Conservation (phyloP, 1,140 invertebrate species). For the Magallana angulata region DNA sequence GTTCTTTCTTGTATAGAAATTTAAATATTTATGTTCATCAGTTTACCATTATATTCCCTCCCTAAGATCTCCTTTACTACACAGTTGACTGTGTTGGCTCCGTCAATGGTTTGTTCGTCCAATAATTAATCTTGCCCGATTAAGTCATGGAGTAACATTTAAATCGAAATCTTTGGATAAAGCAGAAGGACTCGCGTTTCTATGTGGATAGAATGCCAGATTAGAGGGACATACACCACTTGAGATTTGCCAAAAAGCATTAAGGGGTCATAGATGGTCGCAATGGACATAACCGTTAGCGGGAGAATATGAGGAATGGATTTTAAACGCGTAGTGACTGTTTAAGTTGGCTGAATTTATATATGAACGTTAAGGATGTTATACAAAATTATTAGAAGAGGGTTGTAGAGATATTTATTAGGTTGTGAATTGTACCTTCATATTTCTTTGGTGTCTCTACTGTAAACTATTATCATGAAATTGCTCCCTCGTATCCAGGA, state of each 20-base stretch:
- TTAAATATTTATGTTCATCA: conserved; percentile 32
- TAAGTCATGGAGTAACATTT: conserved; percentile 29
- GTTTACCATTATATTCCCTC: not conserved
- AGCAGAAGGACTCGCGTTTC: not conserved
- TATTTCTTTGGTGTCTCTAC: too few species aligned
- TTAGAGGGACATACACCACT: conserved; percentile 20
- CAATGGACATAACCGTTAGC: too few species aligned
- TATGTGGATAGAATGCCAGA: not conserved
- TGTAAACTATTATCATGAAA: not conserved
- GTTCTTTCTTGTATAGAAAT: conserved; percentile 17
- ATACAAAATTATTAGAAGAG: too few species aligned
- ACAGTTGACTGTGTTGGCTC: not conserved
- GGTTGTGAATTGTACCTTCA: too few species aligned
- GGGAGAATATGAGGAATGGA: too few species aligned
- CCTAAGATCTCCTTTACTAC: not conserved
- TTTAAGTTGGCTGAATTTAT: too few species aligned
- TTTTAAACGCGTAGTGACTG: too few species aligned
- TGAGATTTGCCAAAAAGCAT: not conserved
- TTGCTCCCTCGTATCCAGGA: not conserved
- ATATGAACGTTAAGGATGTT: too few species aligned
- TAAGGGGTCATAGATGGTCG: too few species aligned
- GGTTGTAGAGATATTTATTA: too few species aligned
- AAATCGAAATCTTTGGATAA: conserved; percentile 14
- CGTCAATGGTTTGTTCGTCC: not conserved
- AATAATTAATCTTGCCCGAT: conserved; percentile 24